Percentiles rank a stretch among this genome's conserved stretches.
phyloP scores from a whole-genome alignment of 2,797 vertebrate species.

The Muscicapa comitata region DNA sequence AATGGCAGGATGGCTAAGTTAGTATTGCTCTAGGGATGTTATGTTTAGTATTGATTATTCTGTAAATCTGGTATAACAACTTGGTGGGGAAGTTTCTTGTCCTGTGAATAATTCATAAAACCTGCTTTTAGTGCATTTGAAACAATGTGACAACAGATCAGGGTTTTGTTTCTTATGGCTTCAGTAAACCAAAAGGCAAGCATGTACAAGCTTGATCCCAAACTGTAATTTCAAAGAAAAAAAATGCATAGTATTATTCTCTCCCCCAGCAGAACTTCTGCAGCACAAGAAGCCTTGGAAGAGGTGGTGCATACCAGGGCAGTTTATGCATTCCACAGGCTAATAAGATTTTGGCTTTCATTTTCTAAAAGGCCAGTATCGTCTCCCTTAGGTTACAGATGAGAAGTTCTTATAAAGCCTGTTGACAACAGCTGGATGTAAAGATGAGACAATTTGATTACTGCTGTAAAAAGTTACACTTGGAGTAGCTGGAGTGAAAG shows the following conservation, averaged over 20 bases:
- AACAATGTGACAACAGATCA: neutral
- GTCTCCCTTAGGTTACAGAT: neutral
- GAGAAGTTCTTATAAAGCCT: neutral
- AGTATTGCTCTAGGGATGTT: neutral
- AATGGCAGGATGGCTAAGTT: neutral
- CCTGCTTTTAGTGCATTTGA: neutral
- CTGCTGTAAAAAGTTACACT: neutral
- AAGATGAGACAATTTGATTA: neutral
- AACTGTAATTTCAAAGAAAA: neutral
- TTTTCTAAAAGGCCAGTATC: neutral
- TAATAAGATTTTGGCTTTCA: neutral
- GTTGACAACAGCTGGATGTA: neutral
- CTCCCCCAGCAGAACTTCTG: neutral
- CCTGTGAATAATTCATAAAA: neutral
- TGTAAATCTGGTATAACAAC: neutral
- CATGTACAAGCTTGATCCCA: neutral
- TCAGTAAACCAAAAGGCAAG: neutral
- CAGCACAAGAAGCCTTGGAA: neutral
- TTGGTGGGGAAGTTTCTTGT: neutral
- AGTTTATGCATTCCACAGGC: neutral
- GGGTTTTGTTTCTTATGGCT: neutral
- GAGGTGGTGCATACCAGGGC: neutral
- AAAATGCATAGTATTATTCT: neutral
- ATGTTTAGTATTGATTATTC: neutral
- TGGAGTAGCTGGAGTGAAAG: neutral